These are phyloP conservation scores for Platypus cylindrus DNA, from an alignment of 2,888 invertebrate genomes.

Conservation along the genomic window DNA sequence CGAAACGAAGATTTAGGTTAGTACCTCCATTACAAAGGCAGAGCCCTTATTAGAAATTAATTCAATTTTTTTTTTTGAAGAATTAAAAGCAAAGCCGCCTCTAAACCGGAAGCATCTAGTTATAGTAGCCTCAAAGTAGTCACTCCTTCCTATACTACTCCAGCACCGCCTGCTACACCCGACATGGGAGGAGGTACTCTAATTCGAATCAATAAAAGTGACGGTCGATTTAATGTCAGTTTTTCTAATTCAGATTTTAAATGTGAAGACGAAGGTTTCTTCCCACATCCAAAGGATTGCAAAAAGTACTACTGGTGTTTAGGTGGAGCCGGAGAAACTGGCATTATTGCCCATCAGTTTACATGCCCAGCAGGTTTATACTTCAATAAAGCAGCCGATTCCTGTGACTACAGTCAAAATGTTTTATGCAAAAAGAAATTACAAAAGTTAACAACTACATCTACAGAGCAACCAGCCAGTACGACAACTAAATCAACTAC, in stretches of 20 bases:
- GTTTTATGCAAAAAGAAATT: constrained; percentile 63
- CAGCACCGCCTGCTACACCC: constrained; percentile 79
- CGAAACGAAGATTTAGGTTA: constrained; percentile 24
- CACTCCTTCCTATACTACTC: constrained; percentile 46
- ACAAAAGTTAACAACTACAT: constrained; percentile 36
- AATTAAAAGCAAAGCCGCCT: constrained; percentile 21
- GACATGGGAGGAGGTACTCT: constrained; percentile 67
- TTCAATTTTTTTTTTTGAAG: too few relatives aligned
- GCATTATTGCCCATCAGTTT: constrained; percentile 84
- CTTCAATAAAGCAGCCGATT: constrained; percentile 84
- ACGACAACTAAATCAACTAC: background rate
- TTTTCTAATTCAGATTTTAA: constrained; percentile 55
- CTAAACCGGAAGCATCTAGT: constrained; percentile 37
- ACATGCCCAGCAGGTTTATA: constrained; percentile 85
- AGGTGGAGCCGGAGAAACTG: constrained; percentile 77
- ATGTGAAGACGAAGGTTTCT: constrained; percentile 88
- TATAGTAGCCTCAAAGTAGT: constrained; percentile 32
- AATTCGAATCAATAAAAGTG: background rate
- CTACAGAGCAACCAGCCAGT: constrained; percentile 35
- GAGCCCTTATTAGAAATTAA: constrained; percentile 9
- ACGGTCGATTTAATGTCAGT: background rate
- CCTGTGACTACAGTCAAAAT: constrained; percentile 84
- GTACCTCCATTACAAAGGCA: too few relatives aligned
- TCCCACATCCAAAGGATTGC: constrained; percentile 81
- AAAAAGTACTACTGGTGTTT: constrained; percentile 93